Evolutionary conservation across 2,113 vertebrate species (phyloP).

Genomic region (Psilopsiagon aurifrons): DNA sequence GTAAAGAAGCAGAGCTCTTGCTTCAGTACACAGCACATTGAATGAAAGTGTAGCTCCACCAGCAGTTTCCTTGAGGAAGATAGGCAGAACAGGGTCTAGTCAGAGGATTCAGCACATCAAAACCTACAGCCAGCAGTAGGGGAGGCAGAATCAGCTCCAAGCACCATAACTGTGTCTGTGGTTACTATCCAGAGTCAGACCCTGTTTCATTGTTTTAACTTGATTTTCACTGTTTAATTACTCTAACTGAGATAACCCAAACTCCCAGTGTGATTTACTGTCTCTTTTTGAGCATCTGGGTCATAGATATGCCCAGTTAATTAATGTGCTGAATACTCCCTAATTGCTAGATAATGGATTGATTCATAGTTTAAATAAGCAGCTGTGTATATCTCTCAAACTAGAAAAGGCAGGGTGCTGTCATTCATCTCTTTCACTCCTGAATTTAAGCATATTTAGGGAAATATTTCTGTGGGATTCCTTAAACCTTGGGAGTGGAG

Average conservation of each 20-base stretch:
- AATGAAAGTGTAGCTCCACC: background rate
- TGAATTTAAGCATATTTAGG: slow-evolving; percentile 37
- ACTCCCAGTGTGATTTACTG: slow-evolving; percentile 40
- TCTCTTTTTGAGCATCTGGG: slow-evolving; percentile 68
- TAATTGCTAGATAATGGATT: slow-evolving; percentile 67
- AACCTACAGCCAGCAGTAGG: too few species aligned
- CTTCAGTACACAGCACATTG: background rate
- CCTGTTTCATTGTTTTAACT: slow-evolving; percentile 1
- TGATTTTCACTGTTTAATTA: slow-evolving; percentile 22
- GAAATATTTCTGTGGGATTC: background rate
- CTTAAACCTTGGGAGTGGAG: background rate
- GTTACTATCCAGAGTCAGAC: background rate
- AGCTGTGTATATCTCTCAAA: slow-evolving; percentile 68
- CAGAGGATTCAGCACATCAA: background rate
- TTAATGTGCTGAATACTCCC: slow-evolving; percentile 62
- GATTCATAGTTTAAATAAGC: slow-evolving; percentile 71
- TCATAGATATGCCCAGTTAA: slow-evolving; percentile 71
- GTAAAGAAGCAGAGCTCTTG: background rate
- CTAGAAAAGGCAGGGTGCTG: slow-evolving; percentile 46
- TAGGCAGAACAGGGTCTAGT: rapidly evolving
- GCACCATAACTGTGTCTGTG: background rate
- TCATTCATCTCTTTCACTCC: slow-evolving; percentile 24
- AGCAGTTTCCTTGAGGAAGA: background rate
- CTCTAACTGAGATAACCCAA: slow-evolving; percentile 10
- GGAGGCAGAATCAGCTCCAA: background rate